Evolutionary conservation across 2,113 vertebrate species (phyloP).

Genomic region (Cynocephalus volans): DNA sequence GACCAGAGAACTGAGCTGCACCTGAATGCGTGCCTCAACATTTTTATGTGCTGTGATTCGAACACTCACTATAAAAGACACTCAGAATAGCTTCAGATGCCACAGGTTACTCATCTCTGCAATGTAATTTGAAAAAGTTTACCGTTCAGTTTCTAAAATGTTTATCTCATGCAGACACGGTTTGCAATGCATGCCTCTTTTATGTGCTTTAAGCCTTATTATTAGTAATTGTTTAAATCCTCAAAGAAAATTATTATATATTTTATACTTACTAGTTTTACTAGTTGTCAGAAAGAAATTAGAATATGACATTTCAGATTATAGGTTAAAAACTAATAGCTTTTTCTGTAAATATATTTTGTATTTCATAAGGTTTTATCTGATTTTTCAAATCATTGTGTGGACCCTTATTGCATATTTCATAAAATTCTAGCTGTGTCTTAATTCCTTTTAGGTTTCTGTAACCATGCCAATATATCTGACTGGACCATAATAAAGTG

Average conservation of each 20-base stretch:
- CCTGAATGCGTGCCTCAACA: conserved; percentile 35
- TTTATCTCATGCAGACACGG: neutral
- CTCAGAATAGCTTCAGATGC: conserved; percentile 54
- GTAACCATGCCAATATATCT: neutral
- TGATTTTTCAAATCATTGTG: neutral
- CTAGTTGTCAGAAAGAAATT: neutral
- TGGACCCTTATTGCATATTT: neutral
- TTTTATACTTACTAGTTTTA: conserved; percentile 14
- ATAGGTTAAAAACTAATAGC: neutral
- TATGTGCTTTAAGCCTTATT: neutral
- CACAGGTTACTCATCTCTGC: conserved; percentile 20
- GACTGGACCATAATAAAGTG: neutral
- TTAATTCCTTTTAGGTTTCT: neutral
- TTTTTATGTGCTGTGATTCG: conserved; percentile 65
- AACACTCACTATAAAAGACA: conserved; percentile 53
- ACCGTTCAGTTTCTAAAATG: neutral
- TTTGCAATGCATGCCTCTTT: neutral
- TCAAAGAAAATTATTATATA: neutral
- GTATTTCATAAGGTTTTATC: neutral
- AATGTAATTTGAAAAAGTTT: conserved; percentile 10
- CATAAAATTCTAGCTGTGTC: neutral
- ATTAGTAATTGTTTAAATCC: neutral
- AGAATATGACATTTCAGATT: neutral
- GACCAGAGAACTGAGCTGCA: conserved; percentile 23
- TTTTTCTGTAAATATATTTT: neutral